Evolutionary conservation across 2,888 invertebrate species (phyloP), one percentile per base, ranked within the genome.

Genomic region (Ernsta delagoae): DNA sequence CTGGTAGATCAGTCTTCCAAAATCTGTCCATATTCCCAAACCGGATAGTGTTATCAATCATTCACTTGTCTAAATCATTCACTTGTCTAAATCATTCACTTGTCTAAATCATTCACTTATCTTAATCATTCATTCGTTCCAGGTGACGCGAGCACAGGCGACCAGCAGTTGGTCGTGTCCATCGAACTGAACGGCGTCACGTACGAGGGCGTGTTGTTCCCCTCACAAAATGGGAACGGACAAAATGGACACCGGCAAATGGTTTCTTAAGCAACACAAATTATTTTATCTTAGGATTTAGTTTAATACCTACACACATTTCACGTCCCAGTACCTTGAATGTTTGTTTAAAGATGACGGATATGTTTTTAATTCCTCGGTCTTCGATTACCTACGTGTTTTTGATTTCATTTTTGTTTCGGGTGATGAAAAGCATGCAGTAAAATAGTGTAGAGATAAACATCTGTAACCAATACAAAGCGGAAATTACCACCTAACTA

Each of bases 131-230:
- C n/a, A 1, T 63, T 77, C 75, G 72, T 93, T 90, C 0, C 89
- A 98, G 98, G 97, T 76, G 97, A 97, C 81, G 96, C 97, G 36
- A 94, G 95, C 74, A 97, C 96, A 77, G 96, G 97, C 8, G 98
- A 98, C 83, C 97, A 96, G 82, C 98, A 98, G 68, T 92, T 99
- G 74, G 96, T 97, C 50, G 98, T 99, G 43, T 98, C 98, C 80
- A 98, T 99, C 96, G 98, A 99, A 88, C 94, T 99, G 72, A 99
- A 99, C 85, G 99, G 99, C 57, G 96, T 98, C 65, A 97, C 97
- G 88, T 99, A 99, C 89, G 98, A 99, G 90, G 99, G 99, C 24
- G 97, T 99, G 7, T 94, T 99, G 6, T 98, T 98, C 87, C 92
- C 92, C 57, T 85, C 91, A 71, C 86, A 87, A 72, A 86, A 82